Evolutionary conservation across 1,140 invertebrate genomes (phyloP).

Genomic region (Oncopodura yosiiana): DNA sequence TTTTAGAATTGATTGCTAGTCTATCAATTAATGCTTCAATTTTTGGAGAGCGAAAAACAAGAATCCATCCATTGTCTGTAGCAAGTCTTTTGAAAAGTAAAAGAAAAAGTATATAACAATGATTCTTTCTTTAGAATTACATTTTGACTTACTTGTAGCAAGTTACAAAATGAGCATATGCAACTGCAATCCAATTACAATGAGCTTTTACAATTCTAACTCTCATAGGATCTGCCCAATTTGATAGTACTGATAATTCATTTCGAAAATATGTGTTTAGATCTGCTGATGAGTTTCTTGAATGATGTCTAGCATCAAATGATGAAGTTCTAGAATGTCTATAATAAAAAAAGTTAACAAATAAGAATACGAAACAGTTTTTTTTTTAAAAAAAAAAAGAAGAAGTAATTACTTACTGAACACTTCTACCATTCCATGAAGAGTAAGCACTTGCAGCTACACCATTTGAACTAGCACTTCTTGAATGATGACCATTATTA

Average conservation of each 20-base stretch:
- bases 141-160: constrained; percentile 65
- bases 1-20: constrained; percentile 90
- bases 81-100: constrained; percentile 10
- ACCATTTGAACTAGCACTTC: constrained; percentile 40
- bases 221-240: constrained; percentile 70
- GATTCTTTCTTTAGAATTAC: not conserved
- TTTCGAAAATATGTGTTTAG: constrained; percentile 62
- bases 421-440: constrained; percentile 37
- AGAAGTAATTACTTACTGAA: constrained; percentile 13
- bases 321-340: constrained; percentile 38
- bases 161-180: constrained; percentile 88
- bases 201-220: constrained; percentile 93
- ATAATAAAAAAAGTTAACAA: not conserved
- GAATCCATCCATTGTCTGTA: constrained; percentile 82
- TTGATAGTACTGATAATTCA: constrained; percentile 55
- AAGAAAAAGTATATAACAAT: not conserved
- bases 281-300: constrained; percentile 64
- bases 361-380: not conserved
- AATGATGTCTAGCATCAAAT: constrained; percentile 59
- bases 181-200: constrained; percentile 95
- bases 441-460: constrained; percentile 37
- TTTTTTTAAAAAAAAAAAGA: not conserved
- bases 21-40: constrained; percentile 82
- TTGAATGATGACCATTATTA: constrained; percentile 28
- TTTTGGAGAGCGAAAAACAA: constrained; percentile 84